Conservation (phyloP, 2,797 vertebrate species). For the Octomys mimax region DNA sequence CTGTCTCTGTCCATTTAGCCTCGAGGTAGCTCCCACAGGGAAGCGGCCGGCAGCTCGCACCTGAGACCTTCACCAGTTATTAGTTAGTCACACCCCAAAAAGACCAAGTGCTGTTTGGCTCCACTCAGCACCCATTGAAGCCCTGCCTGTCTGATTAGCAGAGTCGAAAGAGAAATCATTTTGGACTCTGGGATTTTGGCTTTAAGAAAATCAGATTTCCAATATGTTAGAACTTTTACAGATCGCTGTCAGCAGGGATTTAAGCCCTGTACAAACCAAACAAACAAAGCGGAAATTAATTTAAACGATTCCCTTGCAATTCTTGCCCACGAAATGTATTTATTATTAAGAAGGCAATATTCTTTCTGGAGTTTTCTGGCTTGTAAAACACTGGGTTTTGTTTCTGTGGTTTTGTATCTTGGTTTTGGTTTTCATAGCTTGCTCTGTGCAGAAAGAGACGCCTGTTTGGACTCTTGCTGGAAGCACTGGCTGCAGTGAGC, state of each 20-base stretch:
- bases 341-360: constrained; percentile 86
- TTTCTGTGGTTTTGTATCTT: neutral
- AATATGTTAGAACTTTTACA: constrained; percentile 74
- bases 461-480: neutral
- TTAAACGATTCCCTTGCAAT: constrained; percentile 79
- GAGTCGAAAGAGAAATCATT: constrained; percentile 78
- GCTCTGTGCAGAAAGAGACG: constrained; percentile 1
- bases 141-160: constrained; percentile 73
- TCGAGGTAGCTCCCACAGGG: neutral
- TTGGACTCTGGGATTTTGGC: constrained; percentile 71
- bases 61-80: neutral
- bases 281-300: constrained; percentile 81
- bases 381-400: constrained; percentile 18
- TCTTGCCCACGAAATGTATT: constrained; percentile 79
- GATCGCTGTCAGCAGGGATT: constrained; percentile 71
- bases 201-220: constrained; percentile 82
- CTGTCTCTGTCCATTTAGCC: neutral
- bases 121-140: constrained; percentile 37
- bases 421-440: neutral
- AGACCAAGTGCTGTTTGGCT: neutral
- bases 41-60: neutral
- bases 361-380: constrained; percentile 71
- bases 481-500: neutral
- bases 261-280: constrained; percentile 72
- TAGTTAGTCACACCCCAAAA: constrained; percentile 58